Evolutionary conservation across 1,140 invertebrate species (phyloP), one percentile per base, ranked within the genome.

Genomic region (Papilio polytes): DNA sequence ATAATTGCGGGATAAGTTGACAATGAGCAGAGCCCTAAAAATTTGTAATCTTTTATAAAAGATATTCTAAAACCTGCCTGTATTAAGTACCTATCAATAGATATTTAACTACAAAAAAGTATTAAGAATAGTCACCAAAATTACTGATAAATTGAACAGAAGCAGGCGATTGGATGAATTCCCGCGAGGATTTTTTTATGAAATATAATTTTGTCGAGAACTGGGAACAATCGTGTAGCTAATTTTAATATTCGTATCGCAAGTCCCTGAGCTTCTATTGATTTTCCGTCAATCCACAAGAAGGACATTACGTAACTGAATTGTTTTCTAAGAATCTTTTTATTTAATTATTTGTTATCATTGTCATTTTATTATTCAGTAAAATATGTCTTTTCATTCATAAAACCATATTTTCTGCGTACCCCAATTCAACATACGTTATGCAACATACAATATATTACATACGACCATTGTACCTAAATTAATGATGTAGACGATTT

Each of bases 181-280:
- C 92, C 89, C 91, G 51, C 81, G 92, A 87, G 91, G 80, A 87
- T 86, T 87, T 90, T 91, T 90, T 88, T 82, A 83, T 88, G 85
- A 85, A 90, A 89, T 88, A 83, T 85, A 88, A 89, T 87, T 85
- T 88, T 88, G 85, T 83, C 81, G 84, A 82, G 85, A 81, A 81
- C 81, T 78, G 81, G 78, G 81, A 81, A 87, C 86, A 87, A 76
- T 85, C 85, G 85, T 85, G 86, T 83, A 85, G 87, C 89, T 89
- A 83, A 91, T 92, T 92, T 94, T 92, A 94, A 93, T 94, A 93
- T 91, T 94, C 91, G 85, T 83, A 87, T 86, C 88, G 81, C 82
- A 85, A 84, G 80, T 86, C 87, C 82, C 84, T 41, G 66, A 81
- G 31, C 81, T 83, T 80, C 80, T 86, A 88, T 86, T 83, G 86